These are phyloP conservation scores for Poecile montanus DNA, from an alignment of 2,797 vertebrate species.

Conservation along the genomic window DNA sequence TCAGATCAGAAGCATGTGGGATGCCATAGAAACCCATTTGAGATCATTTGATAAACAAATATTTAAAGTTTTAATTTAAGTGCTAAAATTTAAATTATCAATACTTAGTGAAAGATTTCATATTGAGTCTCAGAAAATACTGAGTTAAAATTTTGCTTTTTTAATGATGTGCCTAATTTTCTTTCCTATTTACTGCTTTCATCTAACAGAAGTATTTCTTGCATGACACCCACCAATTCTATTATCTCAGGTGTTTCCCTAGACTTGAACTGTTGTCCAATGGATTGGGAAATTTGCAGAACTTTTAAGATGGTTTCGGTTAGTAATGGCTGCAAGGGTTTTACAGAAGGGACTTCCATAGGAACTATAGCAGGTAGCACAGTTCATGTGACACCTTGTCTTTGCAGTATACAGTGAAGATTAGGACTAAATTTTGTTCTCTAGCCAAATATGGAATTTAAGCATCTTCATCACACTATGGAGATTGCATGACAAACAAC, in stretches of 20 bases:
- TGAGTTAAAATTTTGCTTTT: not conserved
- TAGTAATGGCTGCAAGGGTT: not conserved
- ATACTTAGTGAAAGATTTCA: not conserved
- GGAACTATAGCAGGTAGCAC: not conserved
- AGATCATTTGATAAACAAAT: not conserved
- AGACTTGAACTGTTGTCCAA: not conserved
- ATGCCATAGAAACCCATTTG: not conserved
- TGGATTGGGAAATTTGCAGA: not conserved
- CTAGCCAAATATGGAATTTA: not conserved
- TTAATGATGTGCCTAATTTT: not conserved
- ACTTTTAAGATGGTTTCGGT: not conserved
- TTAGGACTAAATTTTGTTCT: not conserved
- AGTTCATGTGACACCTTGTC: not conserved
- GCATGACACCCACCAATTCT: not conserved
- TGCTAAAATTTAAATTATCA: not conserved
- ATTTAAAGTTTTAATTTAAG: not conserved
- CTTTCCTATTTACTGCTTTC: not conserved
- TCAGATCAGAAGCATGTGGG: not conserved
- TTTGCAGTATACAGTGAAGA: not conserved
- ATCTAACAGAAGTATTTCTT: not conserved
- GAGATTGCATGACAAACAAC: not conserved
- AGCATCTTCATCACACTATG: not conserved
- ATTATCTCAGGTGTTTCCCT: not conserved
- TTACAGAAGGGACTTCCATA: not conserved
- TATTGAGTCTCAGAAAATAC: not conserved